Evolutionary conservation across 2,797 vertebrate species (phyloP).

Genomic region (Malurus leucopterus): DNA sequence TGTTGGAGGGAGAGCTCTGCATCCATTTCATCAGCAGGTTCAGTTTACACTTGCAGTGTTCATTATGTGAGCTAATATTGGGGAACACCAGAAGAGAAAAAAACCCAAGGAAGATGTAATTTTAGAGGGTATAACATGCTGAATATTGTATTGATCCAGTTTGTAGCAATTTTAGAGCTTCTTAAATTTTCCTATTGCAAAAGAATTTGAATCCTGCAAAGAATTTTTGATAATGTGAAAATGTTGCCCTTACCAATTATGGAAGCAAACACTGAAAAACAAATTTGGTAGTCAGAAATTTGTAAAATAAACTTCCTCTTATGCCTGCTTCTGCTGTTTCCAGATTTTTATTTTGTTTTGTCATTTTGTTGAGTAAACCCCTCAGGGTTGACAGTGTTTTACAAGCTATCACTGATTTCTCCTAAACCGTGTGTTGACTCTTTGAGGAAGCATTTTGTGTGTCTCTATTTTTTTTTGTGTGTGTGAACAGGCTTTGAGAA

Average conservation of each 20-base stretch:
- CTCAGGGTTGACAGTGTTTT: not conserved
- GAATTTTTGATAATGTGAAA: not conserved
- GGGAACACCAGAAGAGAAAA: not conserved
- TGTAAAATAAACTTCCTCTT: slow-evolving; percentile 8
- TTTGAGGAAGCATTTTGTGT: not conserved
- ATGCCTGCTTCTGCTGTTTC: not conserved
- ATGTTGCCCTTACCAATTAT: not conserved
- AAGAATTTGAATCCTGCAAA: not conserved
- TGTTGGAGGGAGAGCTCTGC: not conserved
- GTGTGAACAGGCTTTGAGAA: not conserved
- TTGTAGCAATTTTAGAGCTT: not conserved
- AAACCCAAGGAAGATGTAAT: not conserved
- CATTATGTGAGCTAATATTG: not conserved
- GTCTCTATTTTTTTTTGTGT: not conserved
- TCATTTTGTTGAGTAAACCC: not conserved
- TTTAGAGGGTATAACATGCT: not conserved
- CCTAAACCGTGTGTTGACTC: not conserved
- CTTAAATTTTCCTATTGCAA: not conserved
- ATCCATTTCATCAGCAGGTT: not conserved
- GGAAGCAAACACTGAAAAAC: not conserved
- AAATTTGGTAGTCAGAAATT: not conserved
- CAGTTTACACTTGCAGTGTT: not conserved
- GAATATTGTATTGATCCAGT: not conserved
- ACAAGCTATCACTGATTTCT: not conserved
- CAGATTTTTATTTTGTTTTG: slow-evolving; percentile 14